Conservation (phyloP, 1,140 invertebrate genomes). For the Drosophila subobscura region DNA sequence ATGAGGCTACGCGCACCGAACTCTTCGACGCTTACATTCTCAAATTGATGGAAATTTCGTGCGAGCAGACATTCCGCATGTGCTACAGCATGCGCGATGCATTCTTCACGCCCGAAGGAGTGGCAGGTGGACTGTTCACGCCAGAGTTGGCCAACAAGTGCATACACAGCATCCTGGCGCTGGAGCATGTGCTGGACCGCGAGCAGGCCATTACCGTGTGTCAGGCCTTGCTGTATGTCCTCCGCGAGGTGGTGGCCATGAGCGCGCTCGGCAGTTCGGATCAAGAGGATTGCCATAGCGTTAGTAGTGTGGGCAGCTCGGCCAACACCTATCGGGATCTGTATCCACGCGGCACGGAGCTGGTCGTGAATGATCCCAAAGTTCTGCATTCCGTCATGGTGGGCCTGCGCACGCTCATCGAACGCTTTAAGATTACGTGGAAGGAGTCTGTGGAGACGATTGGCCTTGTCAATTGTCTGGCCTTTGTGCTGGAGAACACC, state of each 20-base stretch:
- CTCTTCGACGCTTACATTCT: constrained; percentile 86
- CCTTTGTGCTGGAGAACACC: constrained; percentile 83
- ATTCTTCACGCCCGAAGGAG: constrained; percentile 57
- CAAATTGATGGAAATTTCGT: constrained; percentile 87
- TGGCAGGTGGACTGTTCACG: constrained; percentile 75
- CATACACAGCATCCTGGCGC: constrained; percentile 85
- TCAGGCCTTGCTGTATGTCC: constrained; percentile 87
- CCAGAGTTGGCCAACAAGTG: constrained; percentile 86
- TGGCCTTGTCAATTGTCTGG: constrained; percentile 76
- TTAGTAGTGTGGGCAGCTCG: constrained; percentile 83
- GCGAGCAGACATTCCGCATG: constrained; percentile 86
- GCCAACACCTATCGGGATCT: constrained; percentile 59
- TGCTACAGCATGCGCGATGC: constrained; percentile 85
- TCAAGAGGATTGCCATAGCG: constrained; percentile 70
- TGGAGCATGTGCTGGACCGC: constrained; percentile 85
- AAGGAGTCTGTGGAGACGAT: constrained; percentile 85
- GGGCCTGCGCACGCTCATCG: constrained; percentile 86
- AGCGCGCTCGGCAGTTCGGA: constrained; percentile 34
- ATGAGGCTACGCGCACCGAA: constrained; percentile 81
- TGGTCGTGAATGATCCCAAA: constrained; percentile 73
- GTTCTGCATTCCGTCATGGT: constrained; percentile 87
- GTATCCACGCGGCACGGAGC: constrained; percentile 59
- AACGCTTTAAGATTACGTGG: constrained; percentile 89
- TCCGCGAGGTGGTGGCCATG: constrained; percentile 86
- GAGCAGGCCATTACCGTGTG: constrained; percentile 89